Evolutionary conservation across 1,140 invertebrate genomes (phyloP).

Genomic region (Ceratosolen solmsi): DNA sequence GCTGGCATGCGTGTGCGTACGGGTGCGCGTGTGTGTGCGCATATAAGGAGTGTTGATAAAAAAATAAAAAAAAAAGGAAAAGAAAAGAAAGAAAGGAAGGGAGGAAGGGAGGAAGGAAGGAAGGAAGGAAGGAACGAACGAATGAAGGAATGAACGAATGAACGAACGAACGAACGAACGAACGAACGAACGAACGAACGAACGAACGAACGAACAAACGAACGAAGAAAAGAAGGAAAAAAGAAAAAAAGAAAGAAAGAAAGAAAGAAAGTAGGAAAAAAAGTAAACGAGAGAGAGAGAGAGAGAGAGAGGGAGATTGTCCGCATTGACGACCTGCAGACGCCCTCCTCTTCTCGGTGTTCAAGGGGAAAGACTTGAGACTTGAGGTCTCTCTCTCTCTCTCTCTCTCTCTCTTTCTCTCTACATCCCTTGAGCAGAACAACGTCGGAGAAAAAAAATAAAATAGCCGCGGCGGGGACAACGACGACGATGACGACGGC

Average conservation of each 20-base stretch:
- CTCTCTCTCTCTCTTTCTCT: no score
- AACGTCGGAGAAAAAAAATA: neutral
- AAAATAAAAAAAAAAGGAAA: no score
- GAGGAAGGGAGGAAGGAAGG: neutral
- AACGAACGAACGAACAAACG: neutral
- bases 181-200: no score
- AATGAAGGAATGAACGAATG: neutral
- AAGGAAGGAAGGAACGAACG: neutral
- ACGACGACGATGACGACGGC: constrained; percentile 14
- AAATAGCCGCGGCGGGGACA: constrained; percentile 2
- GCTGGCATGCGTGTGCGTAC: no score
- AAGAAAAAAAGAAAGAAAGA: neutral
- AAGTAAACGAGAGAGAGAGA: neutral
- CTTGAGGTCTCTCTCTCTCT: neutral
- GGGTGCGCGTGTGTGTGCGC: no score
- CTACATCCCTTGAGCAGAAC: neutral
- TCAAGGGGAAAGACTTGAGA: neutral
- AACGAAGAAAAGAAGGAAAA: no score
- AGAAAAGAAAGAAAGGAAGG: neutral
- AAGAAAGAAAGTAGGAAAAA: neutral
- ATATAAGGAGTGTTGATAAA: no score
- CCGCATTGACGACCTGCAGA: constrained; percentile 10
- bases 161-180: no score
- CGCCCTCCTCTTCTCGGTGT: constrained; percentile 6
- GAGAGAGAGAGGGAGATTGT: neutral